Base-by-base conservation (phyloP, 2,113 vertebrate genomes). In the Sardina pilchardus region DNA sequence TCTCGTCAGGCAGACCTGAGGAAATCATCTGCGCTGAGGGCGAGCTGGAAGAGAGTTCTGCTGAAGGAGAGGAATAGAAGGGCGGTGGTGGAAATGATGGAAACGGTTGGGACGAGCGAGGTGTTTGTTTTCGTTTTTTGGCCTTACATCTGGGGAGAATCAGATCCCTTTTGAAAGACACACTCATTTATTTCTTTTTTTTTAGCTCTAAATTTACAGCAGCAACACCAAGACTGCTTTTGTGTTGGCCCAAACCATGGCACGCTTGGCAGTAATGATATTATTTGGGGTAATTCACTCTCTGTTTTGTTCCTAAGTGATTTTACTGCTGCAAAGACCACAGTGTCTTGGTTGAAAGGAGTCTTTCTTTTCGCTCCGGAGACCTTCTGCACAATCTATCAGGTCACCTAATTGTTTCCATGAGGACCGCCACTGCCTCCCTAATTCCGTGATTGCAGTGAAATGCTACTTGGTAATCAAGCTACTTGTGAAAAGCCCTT, bases 321-420 rank as follows among this genome's bases (percentile, higher is more conserved):
- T n/a, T 78, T 16, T 6, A 16, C 12, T 34, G 12, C 71, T 34
- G 34, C 71, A 17, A 78, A 78, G 71, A 78, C 36, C 30, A 78
- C 24, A 26, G 59, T 26, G 59, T 26, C 24, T 63, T 8, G 8
- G 59, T 63, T 63, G 4, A 24, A 63, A n/a, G 71, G 12, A 16
- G 53, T 59, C 53, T 21, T 17, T 17, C 71, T 36, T 78, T 78
- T 36, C 71, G 16, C 71, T 78, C 71, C 14, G 16, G 16, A 34
- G 71, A 17, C 34, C 71, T 10, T 78, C 16, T 36, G 16, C 71
- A 78, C 71, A 78, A 36, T 16, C 71, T 78, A 12, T 78, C 71
- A 78, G 71, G 30, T 78, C 71, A 39, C 34, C 9, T 78, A 36
- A 78, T 78, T 78, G 71, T 16, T 78, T 78, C 71, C 71, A 78